Conservation (phyloP, 2,888 invertebrate genomes). For the Megaustenia siamemsis region DNA sequence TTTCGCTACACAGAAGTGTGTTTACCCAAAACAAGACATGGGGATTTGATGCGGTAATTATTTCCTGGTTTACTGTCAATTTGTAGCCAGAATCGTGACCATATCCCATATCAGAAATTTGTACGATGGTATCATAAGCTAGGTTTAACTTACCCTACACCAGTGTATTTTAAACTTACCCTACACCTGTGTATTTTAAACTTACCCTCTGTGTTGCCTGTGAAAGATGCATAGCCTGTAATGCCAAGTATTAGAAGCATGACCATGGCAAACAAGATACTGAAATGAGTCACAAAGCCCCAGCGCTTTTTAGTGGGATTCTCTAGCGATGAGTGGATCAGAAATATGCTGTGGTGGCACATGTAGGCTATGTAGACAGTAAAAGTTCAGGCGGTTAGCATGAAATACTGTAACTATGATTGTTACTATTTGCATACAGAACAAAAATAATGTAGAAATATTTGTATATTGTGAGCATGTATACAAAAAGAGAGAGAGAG, state of each 20-base stretch:
- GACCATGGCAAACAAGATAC: constrained; percentile 87
- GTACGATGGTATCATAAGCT: too few species aligned
- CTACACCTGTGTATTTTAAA: too few species aligned
- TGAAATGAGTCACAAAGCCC: constrained; percentile 90
- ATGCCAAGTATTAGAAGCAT: constrained; percentile 88
- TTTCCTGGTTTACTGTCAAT: too few species aligned
- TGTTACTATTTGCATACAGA: too few species aligned
- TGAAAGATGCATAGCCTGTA: constrained; percentile 89
- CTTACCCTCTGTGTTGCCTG: constrained; percentile 87
- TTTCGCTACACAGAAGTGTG: too few species aligned
- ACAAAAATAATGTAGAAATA: background rate
- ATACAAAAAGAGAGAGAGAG: background rate
- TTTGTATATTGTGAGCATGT: background rate
- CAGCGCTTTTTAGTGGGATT: constrained; percentile 88
- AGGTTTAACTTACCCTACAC: too few species aligned
- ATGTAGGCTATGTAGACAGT: constrained; percentile 87
- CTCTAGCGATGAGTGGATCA: constrained; percentile 89
- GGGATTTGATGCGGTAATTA: too few species aligned
- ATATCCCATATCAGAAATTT: too few species aligned
- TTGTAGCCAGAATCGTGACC: too few species aligned
- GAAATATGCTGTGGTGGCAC: constrained; percentile 93
- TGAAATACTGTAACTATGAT: too few species aligned
- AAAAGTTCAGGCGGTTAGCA: background rate
- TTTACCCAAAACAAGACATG: too few species aligned
- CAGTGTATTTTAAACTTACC: too few species aligned